Evolutionary conservation across 1,140 invertebrate genomes (phyloP), one percentile per base, ranked within the genome.

Genomic region (Drosophila nikananu): DNA sequence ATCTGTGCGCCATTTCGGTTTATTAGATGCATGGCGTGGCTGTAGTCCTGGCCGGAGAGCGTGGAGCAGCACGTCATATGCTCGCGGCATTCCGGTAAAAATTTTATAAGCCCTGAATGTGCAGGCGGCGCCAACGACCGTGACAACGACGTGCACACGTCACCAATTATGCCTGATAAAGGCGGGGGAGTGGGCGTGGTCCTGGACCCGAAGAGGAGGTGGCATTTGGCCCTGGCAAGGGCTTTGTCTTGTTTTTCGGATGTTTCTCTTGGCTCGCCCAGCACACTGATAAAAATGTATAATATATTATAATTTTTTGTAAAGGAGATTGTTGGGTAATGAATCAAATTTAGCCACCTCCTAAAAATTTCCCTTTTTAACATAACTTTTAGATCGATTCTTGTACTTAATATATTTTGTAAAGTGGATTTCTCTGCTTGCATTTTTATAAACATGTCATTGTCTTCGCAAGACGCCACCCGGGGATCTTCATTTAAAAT

Each of bases 401-500:
- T 9, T 21, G 2, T 35, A 21, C 3, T 5, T 23, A 1, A 5
- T 35, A 15, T 52, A 52, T 51, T 54, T 39, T 63, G 41, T 21
- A 0, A 13, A 41, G 61, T 41, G 7, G 1, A 39, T n/a, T 13
- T 27, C 27, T 21, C 35, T 70, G 9, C 73, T 61, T 83, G 73
- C 80, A 89, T 54, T 83, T 78, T 78, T 74, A 74, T 78, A 89
- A 80, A 89, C 84, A 87, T 87, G 80, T 81, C 81, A 84, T 44
- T 57, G 60, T 66, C 64, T 44, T 17, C 13, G 55, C 32, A 19
- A 30, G 37, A 44, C 30, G 42, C 52, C 42, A n/a, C 35, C 37
- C 49, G 35, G 54, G 64, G 37, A 73, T 74, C 81, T 90, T 89
- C 86, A 89, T 89, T 87, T 90, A 84, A 89, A 90, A 84, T 89